These are phyloP conservation scores for Troilus luridus DNA, from an alignment of 2,888 invertebrate genomes.

Conservation along the genomic window DNA sequence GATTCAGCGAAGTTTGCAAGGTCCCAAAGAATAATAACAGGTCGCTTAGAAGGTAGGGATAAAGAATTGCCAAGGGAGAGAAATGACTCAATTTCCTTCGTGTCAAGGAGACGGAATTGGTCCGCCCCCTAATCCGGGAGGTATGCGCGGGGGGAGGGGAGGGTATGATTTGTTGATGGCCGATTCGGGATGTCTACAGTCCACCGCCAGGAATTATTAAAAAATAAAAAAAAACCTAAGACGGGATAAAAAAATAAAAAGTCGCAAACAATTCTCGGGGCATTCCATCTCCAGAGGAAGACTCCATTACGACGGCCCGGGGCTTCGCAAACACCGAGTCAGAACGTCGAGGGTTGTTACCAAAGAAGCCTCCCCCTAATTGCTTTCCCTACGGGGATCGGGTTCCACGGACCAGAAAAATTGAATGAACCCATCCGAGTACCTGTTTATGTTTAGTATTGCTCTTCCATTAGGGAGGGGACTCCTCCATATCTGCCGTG, in stretches of 20 bases:
- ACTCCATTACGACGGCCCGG: not conserved
- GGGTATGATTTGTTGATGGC: constrained; percentile 20
- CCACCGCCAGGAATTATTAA: constrained; percentile 1
- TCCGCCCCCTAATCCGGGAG: not conserved
- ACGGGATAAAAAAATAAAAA: not conserved
- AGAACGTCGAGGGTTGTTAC: not conserved
- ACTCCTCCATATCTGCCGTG: not conserved
- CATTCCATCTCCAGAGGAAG: not conserved
- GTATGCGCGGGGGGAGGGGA: not conserved
- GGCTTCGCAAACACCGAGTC: not conserved
- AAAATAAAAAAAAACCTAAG: constrained; percentile 7
- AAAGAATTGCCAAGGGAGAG: not conserved
- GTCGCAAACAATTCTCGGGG: not conserved
- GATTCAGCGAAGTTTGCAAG: not conserved
- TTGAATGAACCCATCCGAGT: not conserved
- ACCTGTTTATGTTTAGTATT: constrained; percentile 10
- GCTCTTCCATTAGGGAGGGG: not conserved
- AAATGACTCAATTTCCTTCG: constrained; percentile 26
- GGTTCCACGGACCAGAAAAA: not conserved
- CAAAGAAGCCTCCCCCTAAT: not conserved
- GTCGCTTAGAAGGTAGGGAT: not conserved
- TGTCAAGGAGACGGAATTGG: constrained; percentile 17
- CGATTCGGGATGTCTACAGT: not conserved
- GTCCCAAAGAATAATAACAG: constrained; percentile 11
- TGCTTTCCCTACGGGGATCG: constrained; percentile 13